Evolutionary conservation across 2,888 invertebrate species (phyloP).

Genomic region (Rhagonycha fulva): DNA sequence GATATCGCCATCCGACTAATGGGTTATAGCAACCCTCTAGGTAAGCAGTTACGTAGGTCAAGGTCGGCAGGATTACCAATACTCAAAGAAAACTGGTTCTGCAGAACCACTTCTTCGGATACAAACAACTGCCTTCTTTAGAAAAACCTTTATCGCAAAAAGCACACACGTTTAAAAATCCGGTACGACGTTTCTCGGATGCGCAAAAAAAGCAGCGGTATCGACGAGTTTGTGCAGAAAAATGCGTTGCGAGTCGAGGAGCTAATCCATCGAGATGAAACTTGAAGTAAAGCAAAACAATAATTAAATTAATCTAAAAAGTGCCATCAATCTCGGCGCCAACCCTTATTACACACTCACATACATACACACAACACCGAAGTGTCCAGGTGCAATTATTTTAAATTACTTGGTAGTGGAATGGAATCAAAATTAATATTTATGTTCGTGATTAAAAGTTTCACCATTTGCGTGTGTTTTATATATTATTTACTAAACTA

Average conservation of each 20-base stretch:
- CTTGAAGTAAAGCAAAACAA: neutral
- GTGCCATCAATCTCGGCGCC: neutral
- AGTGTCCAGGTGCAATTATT: neutral
- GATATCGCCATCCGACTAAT: conserved; percentile 3
- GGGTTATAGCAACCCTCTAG: conserved; percentile 1
- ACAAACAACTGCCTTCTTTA: neutral
- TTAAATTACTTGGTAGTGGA: neutral
- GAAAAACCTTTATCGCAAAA: neutral
- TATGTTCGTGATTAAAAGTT: neutral
- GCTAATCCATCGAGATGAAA: no score
- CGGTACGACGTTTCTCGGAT: neutral
- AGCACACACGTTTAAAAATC: neutral
- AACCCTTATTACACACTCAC: neutral
- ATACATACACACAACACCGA: neutral
- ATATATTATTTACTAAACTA: conserved; percentile 2
- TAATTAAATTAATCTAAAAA: neutral
- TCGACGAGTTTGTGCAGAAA: neutral
- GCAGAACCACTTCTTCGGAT: neutral
- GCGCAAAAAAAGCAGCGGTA: neutral
- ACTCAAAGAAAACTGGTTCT: conserved; percentile 3
- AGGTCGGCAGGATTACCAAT: conserved; percentile 17
- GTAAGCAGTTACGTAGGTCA: conserved; percentile 22
- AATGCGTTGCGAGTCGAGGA: neutral
- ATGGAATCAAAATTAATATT: neutral
- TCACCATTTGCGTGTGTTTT: conserved; percentile 5